Conservation (phyloP, 2,888 invertebrate genomes). For the Apotomis capreana region DNA sequence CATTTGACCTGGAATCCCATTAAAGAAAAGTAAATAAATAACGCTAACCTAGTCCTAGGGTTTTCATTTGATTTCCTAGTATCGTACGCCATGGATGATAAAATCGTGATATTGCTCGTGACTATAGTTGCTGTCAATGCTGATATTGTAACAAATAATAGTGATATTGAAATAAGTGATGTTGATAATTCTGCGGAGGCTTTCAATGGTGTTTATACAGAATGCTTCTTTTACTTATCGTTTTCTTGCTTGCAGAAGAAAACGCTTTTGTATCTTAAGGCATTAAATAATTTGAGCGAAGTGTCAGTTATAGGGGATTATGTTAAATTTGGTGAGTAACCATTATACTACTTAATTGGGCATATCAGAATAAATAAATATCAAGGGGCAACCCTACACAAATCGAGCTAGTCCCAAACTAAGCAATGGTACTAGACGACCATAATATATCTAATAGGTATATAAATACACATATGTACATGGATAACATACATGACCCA, state of each 20-base stretch:
- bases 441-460: too few relatives aligned
- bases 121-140: conserved; percentile 50
- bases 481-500: too few relatives aligned
- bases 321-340: conserved; percentile 79
- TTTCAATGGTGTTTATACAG: conserved; percentile 79
- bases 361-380: too few relatives aligned
- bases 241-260: conserved; percentile 83
- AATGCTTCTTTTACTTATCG: conserved; percentile 83
- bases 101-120: conserved; percentile 50
- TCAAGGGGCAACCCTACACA: too few relatives aligned
- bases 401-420: too few relatives aligned
- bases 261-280: conserved; percentile 81
- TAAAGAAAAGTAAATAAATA: conserved; percentile 74
- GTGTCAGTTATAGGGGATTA: conserved; percentile 82
- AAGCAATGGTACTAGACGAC: too few relatives aligned
- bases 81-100: conserved; percentile 57
- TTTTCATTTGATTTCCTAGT: conserved; percentile 63
- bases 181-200: conserved; percentile 60
- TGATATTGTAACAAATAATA: conserved; percentile 44
- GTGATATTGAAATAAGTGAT: conserved; percentile 30
- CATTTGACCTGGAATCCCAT: conserved; percentile 70
- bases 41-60: conserved; percentile 49
- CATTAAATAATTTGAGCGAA: conserved; percentile 79
- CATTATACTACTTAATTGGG: too few relatives aligned
- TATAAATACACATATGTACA: too few relatives aligned